Evolutionary conservation across 1,140 invertebrate species (phyloP), one percentile per base, ranked within the genome.

Genomic region (Drosophila busckii): DNA sequence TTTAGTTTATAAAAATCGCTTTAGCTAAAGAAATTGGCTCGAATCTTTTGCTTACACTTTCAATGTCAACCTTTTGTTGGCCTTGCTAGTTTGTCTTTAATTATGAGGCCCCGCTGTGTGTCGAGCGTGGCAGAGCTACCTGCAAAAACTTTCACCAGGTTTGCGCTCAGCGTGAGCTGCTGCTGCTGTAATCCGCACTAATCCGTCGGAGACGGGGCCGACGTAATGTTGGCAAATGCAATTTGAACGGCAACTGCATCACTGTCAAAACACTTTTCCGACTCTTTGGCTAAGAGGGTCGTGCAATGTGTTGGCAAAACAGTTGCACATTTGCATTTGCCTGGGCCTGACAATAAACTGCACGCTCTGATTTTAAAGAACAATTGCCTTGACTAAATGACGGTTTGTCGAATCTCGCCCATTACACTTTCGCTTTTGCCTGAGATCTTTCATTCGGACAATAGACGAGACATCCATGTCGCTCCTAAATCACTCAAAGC

Each of bases 211-310:
- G 15, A 46, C 32, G 44, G 32, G 34, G 16, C 37, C 50, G 17
- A 65, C 65, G 67, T 10, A 78, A 80, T 55, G 71, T 78, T 78
- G 70, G 52, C 71, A 59, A 80, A 67, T 60, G 61, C 62, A 53
- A 73, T 80, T 78, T 78, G 55, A 49, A 52, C 63, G 71, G 63
- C 73, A 78, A 80, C 71, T 71, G 73, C 48, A 67, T 44, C 73
- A 52, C 13, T 68, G 73, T 73, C 71, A 80, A 53, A 78, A 80
- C 42, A 78, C 54, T 73, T 61, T 44, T 42, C 49, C 40, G 41
- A 20, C 38, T 32, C 35, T 53, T 42, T 25, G 59, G 9, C 15
- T 22, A 19, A 44, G 19, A 10, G 26, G 20, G 13, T 17, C 38
- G 28, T 46, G 65, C 34, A 63, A 23, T 80, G 56, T 78, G 62